These are phyloP conservation scores for Macrostomum lignano DNA, from an alignment of 1,140 invertebrate species.

Conservation along the genomic window DNA sequence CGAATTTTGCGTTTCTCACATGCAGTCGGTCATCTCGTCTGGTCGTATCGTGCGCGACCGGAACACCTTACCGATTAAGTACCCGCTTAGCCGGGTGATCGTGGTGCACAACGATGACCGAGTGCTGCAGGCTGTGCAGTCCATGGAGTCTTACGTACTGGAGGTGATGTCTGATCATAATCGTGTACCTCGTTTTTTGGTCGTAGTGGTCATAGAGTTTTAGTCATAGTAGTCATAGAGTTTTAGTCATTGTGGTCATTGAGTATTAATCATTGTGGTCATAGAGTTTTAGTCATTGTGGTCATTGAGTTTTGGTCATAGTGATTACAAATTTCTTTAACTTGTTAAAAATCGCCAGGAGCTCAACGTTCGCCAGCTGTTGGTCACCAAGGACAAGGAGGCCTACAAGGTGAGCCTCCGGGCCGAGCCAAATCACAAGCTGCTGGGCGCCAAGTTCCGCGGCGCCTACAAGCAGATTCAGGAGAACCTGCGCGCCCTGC, in stretches of 20 bases:
- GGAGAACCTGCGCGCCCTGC: too few relatives aligned
- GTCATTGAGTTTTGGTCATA: too few relatives aligned
- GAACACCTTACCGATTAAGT: constrained; percentile 72
- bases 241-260: too few relatives aligned
- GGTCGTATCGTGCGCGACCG: constrained; percentile 67
- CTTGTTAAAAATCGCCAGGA: too few relatives aligned
- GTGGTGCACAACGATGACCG: constrained; percentile 57
- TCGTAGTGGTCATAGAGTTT: too few relatives aligned
- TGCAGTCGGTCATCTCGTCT: constrained; percentile 81
- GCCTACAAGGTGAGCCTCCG: constrained; percentile 64
- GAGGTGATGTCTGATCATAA: constrained; percentile 77
- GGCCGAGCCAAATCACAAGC: constrained; percentile 69
- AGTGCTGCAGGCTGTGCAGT: constrained; percentile 48
- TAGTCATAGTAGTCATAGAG: too few relatives aligned
- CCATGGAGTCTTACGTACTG: constrained; percentile 53
- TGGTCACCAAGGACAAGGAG: constrained; percentile 58
- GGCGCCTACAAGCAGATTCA: too few relatives aligned
- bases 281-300: too few relatives aligned
- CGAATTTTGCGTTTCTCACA: constrained; percentile 55
- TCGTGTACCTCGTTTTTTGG: too few relatives aligned
- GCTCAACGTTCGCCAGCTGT: constrained; percentile 67
- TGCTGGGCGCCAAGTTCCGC: constrained; percentile 38
- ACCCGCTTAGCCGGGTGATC: constrained; percentile 74
- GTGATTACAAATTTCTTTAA: too few relatives aligned
- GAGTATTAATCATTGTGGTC: too few relatives aligned